Evolutionary conservation across 2,797 vertebrate species (phyloP).

Genomic region (Peromyscus nudipes): DNA sequence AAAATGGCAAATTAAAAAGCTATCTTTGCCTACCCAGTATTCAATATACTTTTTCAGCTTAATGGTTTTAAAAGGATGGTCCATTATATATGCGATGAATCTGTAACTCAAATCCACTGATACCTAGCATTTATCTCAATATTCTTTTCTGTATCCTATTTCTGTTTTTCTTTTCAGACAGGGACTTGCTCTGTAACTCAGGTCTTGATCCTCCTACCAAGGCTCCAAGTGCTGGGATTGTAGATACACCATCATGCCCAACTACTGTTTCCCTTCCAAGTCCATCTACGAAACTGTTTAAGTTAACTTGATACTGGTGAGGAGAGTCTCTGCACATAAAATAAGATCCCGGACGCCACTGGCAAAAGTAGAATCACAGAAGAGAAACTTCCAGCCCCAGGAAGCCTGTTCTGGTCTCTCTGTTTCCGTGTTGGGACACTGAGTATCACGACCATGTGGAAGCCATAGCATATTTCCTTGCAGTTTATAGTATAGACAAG

Average conservation of each 20-base stretch:
- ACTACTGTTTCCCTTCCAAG: not conserved
- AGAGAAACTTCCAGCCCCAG: not conserved
- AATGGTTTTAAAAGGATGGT: slow-evolving; percentile 47
- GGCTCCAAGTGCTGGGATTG: not conserved
- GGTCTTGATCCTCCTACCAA: not conserved
- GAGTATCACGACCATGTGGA: not conserved
- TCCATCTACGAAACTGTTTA: not conserved
- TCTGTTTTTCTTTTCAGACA: not conserved
- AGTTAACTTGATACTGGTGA: not conserved
- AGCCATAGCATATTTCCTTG: not conserved
- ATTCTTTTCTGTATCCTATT: not conserved
- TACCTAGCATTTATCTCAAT: not conserved
- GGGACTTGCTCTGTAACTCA: not conserved
- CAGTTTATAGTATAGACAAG: not conserved
- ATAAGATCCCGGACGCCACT: not conserved
- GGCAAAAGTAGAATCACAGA: not conserved
- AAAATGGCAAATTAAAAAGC: slow-evolving; percentile 61
- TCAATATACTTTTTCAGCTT: slow-evolving; percentile 52
- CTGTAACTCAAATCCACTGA: not conserved
- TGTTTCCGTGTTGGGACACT: slow-evolving; percentile 39
- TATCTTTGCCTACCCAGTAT: slow-evolving; percentile 28
- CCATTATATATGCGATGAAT: not conserved
- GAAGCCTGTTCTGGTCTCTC: slow-evolving; percentile 1
- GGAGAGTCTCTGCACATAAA: slow-evolving; percentile 2
- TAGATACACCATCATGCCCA: no score